phyloP scores from a whole-genome alignment of 2,888 invertebrate genomes.

The Torymus tubicola region DNA sequence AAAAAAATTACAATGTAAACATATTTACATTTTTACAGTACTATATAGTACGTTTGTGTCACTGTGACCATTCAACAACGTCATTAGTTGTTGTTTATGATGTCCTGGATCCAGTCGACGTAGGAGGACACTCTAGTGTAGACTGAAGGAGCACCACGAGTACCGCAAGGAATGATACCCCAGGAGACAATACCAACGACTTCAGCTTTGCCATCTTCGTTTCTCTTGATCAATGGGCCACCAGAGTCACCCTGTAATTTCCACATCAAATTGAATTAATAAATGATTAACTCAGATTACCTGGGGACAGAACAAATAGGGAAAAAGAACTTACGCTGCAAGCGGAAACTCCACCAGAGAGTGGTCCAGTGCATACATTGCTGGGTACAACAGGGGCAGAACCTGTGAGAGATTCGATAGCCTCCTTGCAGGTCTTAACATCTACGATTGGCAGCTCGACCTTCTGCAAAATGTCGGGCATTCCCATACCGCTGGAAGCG shows the following conservation, averaged over 20 bases:
- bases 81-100: too few relatives aligned
- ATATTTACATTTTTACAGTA: too few relatives aligned
- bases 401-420: conserved; percentile 63
- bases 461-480: conserved; percentile 69
- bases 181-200: conserved; percentile 80
- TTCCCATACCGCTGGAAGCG: conserved; percentile 57
- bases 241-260: conserved; percentile 78
- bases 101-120: conserved; percentile 71
- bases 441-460: conserved; percentile 67
- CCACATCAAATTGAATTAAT: conserved; percentile 5
- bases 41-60: too few relatives aligned
- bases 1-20: too few relatives aligned
- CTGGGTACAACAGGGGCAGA: conserved; percentile 62
- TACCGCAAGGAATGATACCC: conserved; percentile 76
- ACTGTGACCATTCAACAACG: too few relatives aligned
- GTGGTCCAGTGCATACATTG: conserved; percentile 63
- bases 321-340: conserved; percentile 62
- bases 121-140: conserved; percentile 75
- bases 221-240: conserved; percentile 76
- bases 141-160: conserved; percentile 74
- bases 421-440: conserved; percentile 61
- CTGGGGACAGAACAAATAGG: not conserved
- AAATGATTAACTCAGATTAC: not conserved
- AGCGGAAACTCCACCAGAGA: conserved; percentile 53
- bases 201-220: conserved; percentile 81